Conservation (phyloP, 2,113 vertebrate genomes). For the Cryptotis parvus region DNA sequence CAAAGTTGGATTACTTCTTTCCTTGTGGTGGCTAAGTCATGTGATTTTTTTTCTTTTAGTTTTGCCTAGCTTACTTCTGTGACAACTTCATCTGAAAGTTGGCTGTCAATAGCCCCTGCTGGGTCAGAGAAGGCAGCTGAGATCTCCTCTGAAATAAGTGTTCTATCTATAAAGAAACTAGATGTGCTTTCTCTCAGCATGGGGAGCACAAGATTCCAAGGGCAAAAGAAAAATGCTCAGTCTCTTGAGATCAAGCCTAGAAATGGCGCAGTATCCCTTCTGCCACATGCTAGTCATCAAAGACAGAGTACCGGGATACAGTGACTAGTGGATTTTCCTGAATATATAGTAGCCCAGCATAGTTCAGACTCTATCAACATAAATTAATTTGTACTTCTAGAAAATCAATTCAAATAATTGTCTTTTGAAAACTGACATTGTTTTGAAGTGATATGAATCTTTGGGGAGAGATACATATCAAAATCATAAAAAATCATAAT, state of each 20-base stretch:
- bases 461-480: neutral
- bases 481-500: conserved; percentile 19
- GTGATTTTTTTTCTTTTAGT: neutral
- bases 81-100: neutral
- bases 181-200: neutral
- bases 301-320: neutral
- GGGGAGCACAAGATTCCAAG: neutral
- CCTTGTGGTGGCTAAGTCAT: neutral
- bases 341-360: neutral
- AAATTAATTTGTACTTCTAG: neutral
- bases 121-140: neutral
- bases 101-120: neutral
- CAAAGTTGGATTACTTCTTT: neutral
- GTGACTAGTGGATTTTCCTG: neutral
- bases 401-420: neutral
- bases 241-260: neutral
- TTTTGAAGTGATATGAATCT: neutral
- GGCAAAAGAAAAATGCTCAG: neutral
- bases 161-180: conserved; percentile 22
- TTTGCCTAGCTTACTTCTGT: neutral
- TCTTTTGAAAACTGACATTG: neutral
- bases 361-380: neutral
- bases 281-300: neutral
- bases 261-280: neutral
- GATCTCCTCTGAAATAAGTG: neutral